These are phyloP conservation scores for Orius laevigatus DNA, from an alignment of 1,140 invertebrate genomes.

Conservation along the genomic window DNA sequence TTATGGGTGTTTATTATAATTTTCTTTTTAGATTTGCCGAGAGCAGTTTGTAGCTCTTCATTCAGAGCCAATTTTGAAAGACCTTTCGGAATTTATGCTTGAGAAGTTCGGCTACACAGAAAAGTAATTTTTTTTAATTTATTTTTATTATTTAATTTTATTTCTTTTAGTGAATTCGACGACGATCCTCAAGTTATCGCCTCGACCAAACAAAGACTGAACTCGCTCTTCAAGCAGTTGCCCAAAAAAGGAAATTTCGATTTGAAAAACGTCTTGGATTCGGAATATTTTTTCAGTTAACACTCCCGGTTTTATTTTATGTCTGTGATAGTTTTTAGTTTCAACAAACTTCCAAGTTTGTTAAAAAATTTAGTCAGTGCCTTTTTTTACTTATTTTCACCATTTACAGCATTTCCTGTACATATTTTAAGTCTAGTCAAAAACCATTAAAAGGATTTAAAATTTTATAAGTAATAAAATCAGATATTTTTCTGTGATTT, in stretches of 20 bases:
- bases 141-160: neutral
- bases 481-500: too few relatives aligned
- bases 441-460: too few relatives aligned
- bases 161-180: neutral
- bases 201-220: conserved; percentile 32
- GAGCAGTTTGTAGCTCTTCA: conserved; percentile 93
- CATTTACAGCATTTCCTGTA: too few relatives aligned
- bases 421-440: too few relatives aligned
- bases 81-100: conserved; percentile 62
- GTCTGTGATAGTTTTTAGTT: too few relatives aligned
- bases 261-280: conserved; percentile 52
- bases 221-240: conserved; percentile 38
- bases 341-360: too few relatives aligned
- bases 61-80: conserved; percentile 77
- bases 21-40: conserved; percentile 57
- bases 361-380: too few relatives aligned
- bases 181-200: conserved; percentile 12
- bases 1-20: neutral
- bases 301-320: neutral
- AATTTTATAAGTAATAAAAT: too few relatives aligned
- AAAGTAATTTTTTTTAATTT: conserved; percentile 19
- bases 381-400: too few relatives aligned
- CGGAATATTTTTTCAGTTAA: conserved; percentile 70
- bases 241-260: conserved; percentile 60
- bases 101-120: conserved; percentile 22